phyloP scores from a whole-genome alignment of 2,113 vertebrate genomes.

The Odontesthes bonariensis region DNA sequence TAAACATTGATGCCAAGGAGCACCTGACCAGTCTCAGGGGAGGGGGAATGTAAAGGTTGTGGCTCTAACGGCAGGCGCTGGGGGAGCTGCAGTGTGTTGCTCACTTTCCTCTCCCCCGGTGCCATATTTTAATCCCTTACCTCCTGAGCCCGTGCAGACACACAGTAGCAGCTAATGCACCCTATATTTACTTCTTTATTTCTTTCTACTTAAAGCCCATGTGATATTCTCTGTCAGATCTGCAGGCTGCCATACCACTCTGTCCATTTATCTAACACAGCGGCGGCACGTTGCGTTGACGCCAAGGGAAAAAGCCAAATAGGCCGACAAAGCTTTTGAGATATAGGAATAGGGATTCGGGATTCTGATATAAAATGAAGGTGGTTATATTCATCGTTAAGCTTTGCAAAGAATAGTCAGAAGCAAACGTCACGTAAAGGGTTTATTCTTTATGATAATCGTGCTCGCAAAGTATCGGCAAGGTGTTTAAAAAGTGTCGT shows the following conservation, averaged over 20 bases:
- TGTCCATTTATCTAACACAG: constrained; percentile 33
- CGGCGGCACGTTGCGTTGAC: constrained; percentile 41
- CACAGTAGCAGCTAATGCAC: constrained; percentile 41
- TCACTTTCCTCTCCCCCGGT: constrained; percentile 45
- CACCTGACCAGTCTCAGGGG: constrained; percentile 48
- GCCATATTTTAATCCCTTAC: constrained; percentile 23
- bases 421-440: constrained; percentile 1
- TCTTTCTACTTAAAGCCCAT: constrained; percentile 38
- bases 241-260: constrained; percentile 36
- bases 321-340: background rate
- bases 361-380: too few species aligned
- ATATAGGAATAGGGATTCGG: background rate
- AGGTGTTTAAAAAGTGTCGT: background rate
- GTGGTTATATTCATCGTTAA: constrained; percentile 22
- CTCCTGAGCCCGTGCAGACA: constrained; percentile 21
- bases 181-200: constrained; percentile 30
- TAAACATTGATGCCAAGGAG: constrained; percentile 68
- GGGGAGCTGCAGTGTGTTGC: constrained; percentile 42
- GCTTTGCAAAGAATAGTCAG: background rate
- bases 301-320: constrained; percentile 36
- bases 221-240: constrained; percentile 43
- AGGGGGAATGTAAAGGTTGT: constrained; percentile 63
- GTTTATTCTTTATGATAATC: background rate
- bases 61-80: constrained; percentile 52
- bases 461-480: background rate